Conservation (phyloP, 1,140 invertebrate genomes). For the Stenopsyche tienmushanensis region DNA sequence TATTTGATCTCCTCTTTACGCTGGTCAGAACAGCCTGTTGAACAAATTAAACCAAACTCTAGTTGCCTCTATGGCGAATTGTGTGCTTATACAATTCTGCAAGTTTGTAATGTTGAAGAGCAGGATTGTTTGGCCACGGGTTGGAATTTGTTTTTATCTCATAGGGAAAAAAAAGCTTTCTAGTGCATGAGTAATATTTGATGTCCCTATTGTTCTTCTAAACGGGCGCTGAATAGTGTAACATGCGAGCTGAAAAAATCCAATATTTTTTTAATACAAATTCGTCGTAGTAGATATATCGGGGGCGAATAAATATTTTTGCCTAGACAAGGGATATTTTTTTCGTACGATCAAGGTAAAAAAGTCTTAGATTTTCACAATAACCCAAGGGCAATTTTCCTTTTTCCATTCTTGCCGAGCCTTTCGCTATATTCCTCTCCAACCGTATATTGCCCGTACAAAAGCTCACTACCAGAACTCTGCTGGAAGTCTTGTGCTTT, state of each 20-base stretch:
- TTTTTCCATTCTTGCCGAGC: neutral
- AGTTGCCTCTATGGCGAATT: too few relatives aligned
- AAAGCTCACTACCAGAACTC: neutral
- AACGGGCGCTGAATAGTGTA: too few relatives aligned
- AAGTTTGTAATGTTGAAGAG: neutral
- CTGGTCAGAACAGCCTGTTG: slow-evolving; percentile 10
- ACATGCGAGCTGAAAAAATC: too few relatives aligned
- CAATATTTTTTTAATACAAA: too few relatives aligned
- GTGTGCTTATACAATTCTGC: neutral
- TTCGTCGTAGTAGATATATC: too few relatives aligned
- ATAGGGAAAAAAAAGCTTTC: too few relatives aligned
- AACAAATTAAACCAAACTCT: slow-evolving; percentile 25
- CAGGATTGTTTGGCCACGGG: too few relatives aligned
- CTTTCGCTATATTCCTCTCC: neutral
- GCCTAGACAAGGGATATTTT: neutral
- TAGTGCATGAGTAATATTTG: too few relatives aligned
- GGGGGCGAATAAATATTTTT: slow-evolving; percentile 2
- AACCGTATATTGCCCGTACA: neutral
- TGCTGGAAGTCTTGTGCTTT: slow-evolving; percentile 1
- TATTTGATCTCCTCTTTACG: slow-evolving; percentile 27
- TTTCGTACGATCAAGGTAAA: neutral
- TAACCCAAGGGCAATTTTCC: neutral
- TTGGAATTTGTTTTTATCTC: too few relatives aligned
- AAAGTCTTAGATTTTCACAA: neutral
- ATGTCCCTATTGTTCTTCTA: too few relatives aligned